phyloP scores from a whole-genome alignment of 1,140 invertebrate genomes.

The Dufourea novaeangliae region DNA sequence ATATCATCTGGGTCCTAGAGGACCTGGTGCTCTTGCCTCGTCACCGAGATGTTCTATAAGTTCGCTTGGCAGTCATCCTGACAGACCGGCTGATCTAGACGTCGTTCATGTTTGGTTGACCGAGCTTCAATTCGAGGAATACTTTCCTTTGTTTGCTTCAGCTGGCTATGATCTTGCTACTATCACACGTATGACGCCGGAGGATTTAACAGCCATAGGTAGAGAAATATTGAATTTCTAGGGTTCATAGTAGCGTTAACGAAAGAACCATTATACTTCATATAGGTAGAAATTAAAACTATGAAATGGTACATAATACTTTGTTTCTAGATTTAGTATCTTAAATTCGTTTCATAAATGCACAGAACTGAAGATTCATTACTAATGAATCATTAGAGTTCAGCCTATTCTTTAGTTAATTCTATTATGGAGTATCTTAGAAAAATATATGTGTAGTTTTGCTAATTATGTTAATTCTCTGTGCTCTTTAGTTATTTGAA shows the following conservation, averaged over 20 bases:
- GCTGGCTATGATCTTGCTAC: slow-evolving; percentile 99
- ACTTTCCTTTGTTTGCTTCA: slow-evolving; percentile 95
- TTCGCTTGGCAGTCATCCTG: slow-evolving; percentile 85
- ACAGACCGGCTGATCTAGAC: slow-evolving; percentile 88
- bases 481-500: no score
- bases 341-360: no score
- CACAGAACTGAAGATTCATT: no score
- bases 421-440: no score
- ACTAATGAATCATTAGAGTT: no score
- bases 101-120: slow-evolving; percentile 97
- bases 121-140: slow-evolving; percentile 97
- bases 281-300: not conserved
- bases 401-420: no score
- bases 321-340: no score
- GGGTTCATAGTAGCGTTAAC: no score
- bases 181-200: slow-evolving; percentile 98
- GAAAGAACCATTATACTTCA: not conserved
- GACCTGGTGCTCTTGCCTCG: slow-evolving; percentile 79
- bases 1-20: slow-evolving; percentile 82
- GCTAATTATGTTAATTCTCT: no score
- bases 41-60: slow-evolving; percentile 87
- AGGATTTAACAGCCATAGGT: slow-evolving; percentile 92
- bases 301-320: no score
- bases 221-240: slow-evolving; percentile 5
- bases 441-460: no score